Base-by-base conservation (phyloP, 2,797 vertebrate genomes). In the Bovichtus diacanthus region DNA sequence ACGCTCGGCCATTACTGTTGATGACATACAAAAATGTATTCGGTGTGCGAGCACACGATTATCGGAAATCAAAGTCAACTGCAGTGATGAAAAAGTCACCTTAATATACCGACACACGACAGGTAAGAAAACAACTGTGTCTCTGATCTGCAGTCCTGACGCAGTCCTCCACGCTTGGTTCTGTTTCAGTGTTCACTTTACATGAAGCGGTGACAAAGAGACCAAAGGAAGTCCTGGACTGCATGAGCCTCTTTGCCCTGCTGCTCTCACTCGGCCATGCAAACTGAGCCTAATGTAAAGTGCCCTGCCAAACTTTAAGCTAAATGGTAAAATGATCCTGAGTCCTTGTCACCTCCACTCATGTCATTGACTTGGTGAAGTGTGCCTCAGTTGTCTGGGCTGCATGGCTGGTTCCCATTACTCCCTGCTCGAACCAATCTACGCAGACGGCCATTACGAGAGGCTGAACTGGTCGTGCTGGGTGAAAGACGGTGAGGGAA, bases 301-400 rank as follows among this genome's bases (percentile, higher is more conserved):
- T 89, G 88, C 77, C 66, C 90, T 88, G 91, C 90, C 87, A 91
- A 91, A 90, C 87, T 83, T 86, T 77, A 63, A 88, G 81, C 91
- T 90, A 91, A 94, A 91, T 72, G 90, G 93, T 94, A 94, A 95
- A 94, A 92, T 74, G 93, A 94, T 94, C 93, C 89, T 60, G 85
- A 88, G 90, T 87, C 87, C 90, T 82, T 94, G 93, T 95, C 94
- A 92, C 92, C 87, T 93, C 80, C 92, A 90, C 89, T 95, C 93
- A 95, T 80, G 90, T 94, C 93, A 94, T 38, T 61, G 90, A 78
- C 84, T 73, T 63, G 88, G 83, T 87, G 90, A 92, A 92, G 92
- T 87, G 92, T 84, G 88, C 75, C 87, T 79, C 83, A 62, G 75
- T 84, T 80, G 81, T 83, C 90, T 84, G 83, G 81, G 67, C 79